A percentile compares a stretch with the other conserved stretches of the same genome.
phyloP scores from a whole-genome alignment of 2,797 vertebrate species.

The Coracias cyanogaster region DNA sequence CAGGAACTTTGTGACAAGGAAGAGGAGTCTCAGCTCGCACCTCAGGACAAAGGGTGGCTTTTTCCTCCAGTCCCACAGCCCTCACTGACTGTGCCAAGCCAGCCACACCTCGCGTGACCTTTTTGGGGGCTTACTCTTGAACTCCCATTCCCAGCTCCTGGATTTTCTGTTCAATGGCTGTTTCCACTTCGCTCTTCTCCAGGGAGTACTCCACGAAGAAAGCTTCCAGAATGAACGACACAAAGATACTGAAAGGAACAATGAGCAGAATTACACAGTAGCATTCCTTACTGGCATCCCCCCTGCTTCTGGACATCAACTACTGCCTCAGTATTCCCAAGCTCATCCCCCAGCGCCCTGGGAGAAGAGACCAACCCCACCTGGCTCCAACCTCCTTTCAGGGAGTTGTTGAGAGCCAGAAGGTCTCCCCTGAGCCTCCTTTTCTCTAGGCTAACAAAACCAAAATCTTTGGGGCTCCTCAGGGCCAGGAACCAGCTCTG shows the following conservation, averaged over 20 bases:
- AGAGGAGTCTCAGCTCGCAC: neutral
- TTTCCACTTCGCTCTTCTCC: slow-evolving; percentile 91
- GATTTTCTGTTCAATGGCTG: slow-evolving; percentile 92
- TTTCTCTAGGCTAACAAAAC: too few species aligned
- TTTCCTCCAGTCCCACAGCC: neutral
- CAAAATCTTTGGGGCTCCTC: neutral
- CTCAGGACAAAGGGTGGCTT: neutral
- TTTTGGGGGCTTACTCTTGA: slow-evolving; percentile 81
- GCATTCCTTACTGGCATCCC: neutral
- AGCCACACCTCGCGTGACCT: neutral
- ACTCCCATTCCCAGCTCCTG: slow-evolving; percentile 90
- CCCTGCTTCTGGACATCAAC: neutral
- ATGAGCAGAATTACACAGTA: neutral
- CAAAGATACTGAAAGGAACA: slow-evolving; percentile 85
- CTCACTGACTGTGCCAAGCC: neutral
- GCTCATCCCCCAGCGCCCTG: neutral
- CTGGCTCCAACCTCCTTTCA: too few species aligned
- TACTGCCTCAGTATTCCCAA: neutral
- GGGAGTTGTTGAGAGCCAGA: too few species aligned
- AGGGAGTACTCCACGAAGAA: slow-evolving; percentile 94
- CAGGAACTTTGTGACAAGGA: neutral
- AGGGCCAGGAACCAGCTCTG: rapidly evolving
- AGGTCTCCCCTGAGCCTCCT: too few species aligned
- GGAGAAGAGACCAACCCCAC: too few species aligned
- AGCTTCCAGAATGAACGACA: slow-evolving; percentile 93